Conservation (phyloP, 2,113 vertebrate genomes). For the Gobius niger region DNA sequence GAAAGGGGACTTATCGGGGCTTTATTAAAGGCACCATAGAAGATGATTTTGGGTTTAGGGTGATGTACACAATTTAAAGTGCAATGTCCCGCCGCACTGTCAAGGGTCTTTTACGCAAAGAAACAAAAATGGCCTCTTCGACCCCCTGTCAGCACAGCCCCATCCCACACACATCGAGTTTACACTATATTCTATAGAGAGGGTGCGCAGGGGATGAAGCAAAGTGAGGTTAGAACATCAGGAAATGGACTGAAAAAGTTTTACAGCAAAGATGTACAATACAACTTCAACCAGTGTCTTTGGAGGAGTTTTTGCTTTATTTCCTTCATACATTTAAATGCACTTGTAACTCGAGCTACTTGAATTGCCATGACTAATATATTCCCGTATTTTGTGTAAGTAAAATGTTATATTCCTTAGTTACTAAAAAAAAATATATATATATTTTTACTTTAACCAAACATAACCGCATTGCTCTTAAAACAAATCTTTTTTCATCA, state of each 20-base stretch:
- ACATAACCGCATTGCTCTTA: no score
- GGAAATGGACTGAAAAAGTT: conserved; percentile 35
- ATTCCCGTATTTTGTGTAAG: no score
- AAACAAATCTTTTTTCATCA: no score
- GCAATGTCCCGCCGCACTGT: conserved; percentile 45
- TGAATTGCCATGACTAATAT: no score
- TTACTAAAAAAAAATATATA: no score
- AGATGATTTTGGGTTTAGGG: conserved; percentile 66
- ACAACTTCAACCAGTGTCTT: no score
- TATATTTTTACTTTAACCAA: no score
- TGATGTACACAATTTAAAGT: conserved; percentile 66
- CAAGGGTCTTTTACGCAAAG: conserved; percentile 39
- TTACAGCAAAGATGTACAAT: no score
- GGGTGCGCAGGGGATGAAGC: conserved; percentile 20
- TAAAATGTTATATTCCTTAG: no score
- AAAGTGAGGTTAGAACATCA: conserved; percentile 68
- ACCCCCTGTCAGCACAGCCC: conserved; percentile 46
- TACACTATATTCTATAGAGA: conserved; percentile 10
- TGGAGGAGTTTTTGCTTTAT: no score
- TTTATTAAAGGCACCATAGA: conserved; percentile 62
- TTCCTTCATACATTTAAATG: no score
- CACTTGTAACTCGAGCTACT: no score
- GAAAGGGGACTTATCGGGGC: conserved; percentile 73
- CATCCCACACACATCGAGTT: conserved; percentile 13
- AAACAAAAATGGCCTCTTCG: conserved; percentile 50